These are phyloP conservation scores for Hecatera dysodea DNA, from an alignment of 2,888 invertebrate genomes.

Conservation along the genomic window DNA sequence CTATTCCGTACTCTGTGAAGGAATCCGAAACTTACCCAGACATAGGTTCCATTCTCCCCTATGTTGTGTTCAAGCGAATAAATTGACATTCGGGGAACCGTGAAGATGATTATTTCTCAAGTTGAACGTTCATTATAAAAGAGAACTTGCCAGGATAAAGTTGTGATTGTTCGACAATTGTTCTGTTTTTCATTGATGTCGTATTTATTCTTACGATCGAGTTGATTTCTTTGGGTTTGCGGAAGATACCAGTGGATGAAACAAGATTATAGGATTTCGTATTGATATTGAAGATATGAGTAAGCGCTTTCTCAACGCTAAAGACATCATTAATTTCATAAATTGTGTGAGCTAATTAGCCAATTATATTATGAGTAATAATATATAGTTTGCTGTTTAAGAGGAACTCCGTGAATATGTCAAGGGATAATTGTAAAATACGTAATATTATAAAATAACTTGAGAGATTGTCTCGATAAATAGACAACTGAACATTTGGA, in stretches of 20 bases:
- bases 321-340: no score
- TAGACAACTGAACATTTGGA: no score
- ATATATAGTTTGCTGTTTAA: no score
- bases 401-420: no score
- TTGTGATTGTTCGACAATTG: slow-evolving; percentile 25
- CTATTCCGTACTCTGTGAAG: background rate
- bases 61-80: slow-evolving; percentile 47
- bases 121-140: slow-evolving; percentile 43
- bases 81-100: slow-evolving; percentile 54
- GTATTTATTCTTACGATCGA: slow-evolving; percentile 10
- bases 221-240: slow-evolving; percentile 7
- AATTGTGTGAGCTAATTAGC: no score
- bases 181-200: slow-evolving; percentile 18
- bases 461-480: no score
- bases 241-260: background rate
- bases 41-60: slow-evolving; percentile 14
- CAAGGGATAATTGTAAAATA: no score
- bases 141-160: slow-evolving; percentile 33
- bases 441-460: no score
- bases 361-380: no score
- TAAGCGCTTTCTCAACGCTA: no score
- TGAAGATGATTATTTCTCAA: slow-evolving; percentile 58
- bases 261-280: background rate
- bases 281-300: no score
- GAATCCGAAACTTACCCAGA: slow-evolving; percentile 23